These are phyloP conservation scores for Geopemphigus sp. DNA, from an alignment of 1,140 invertebrate species.

Conservation along the genomic window DNA sequence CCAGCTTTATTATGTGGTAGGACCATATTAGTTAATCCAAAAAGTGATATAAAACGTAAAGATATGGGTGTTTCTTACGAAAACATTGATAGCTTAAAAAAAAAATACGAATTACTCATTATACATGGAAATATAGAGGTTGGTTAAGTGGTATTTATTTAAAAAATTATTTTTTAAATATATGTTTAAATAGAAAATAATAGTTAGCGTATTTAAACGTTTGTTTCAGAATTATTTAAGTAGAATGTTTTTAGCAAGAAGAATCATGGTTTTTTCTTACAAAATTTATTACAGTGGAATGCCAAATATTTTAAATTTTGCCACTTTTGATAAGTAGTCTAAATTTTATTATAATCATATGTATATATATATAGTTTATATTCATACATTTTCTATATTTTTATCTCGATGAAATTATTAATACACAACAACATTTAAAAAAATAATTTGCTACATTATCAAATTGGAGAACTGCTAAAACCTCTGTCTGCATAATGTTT, in stretches of 20 bases:
- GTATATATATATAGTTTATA: neutral
- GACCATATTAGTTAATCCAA: slow-evolving; percentile 37
- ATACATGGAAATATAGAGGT: slow-evolving; percentile 24
- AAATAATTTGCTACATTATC: slow-evolving; percentile 8
- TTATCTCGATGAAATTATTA: slow-evolving; percentile 14
- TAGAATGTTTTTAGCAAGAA: slow-evolving; percentile 34
- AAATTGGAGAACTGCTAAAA: slow-evolving; percentile 41
- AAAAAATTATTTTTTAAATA: neutral
- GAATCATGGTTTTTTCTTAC: slow-evolving; percentile 28
- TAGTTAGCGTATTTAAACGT: neutral
- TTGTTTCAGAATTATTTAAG: slow-evolving; percentile 31
- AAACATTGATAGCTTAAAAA: slow-evolving; percentile 24
- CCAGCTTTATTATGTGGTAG: slow-evolving; percentile 42
- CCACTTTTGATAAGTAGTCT: neutral
- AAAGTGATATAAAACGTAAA: slow-evolving; percentile 6
- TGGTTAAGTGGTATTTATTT: neutral
- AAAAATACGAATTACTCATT: slow-evolving; percentile 12
- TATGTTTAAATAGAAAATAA: too few species aligned
- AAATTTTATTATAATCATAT: neutral
- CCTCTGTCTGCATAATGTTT: slow-evolving; percentile 39
- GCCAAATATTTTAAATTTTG: slow-evolving; percentile 33
- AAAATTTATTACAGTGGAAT: slow-evolving; percentile 28
- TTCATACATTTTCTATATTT: slow-evolving; percentile 21
- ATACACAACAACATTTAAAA: slow-evolving; percentile 4
- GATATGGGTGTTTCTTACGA: slow-evolving; percentile 35